Evolutionary conservation across 2,797 vertebrate genomes (phyloP), one percentile per base, ranked within the genome.

Genomic region (Urocyon cinereoargenteus): DNA sequence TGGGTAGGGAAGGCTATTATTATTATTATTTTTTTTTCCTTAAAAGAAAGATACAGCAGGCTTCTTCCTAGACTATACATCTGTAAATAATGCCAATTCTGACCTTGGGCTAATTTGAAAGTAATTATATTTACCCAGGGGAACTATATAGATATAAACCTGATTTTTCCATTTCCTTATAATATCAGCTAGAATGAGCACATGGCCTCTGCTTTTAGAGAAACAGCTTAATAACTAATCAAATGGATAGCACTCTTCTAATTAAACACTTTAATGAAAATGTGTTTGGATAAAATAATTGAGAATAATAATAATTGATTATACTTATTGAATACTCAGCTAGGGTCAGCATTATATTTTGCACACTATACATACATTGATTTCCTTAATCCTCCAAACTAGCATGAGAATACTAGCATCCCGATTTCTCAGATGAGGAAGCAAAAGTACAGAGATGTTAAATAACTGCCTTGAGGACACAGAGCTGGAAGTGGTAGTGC

Each of bases 61-160:
- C 1, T 49, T 82, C 92, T 89, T 90, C 14, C 12, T 79, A 59
- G 53, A 81, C 73, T 85, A 9, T 94, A 94, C 90, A 57, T 59
- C 73, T 85, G 11, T 94, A 94, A 92, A 57, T 59, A 93, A 94
- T 92, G 91, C 31, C 49, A 92, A 34, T 92, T 97, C 21, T 85
- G 90, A 81, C 79, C 51, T 79, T 57, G 40, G 55, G 70, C 31
- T 89, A 91, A 95, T 94, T 94, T 95, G 45, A 92, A 95, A 68
- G 90, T 59, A 91, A 94, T 84, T 75, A 66, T 66, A 57, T 79
- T 64, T 28, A 81, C 19, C 8, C 16, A 86, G 6, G 36, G 28
- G 31, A 90, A 75, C 7, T 24, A 40, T 16, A 64, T 28, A 36
- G 73, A 78, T 22, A 24, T 7, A 94, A 90, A 81, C 61, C 10